Base-by-base conservation (phyloP, 2,797 vertebrate species). In the Heterohyrax brucei region DNA sequence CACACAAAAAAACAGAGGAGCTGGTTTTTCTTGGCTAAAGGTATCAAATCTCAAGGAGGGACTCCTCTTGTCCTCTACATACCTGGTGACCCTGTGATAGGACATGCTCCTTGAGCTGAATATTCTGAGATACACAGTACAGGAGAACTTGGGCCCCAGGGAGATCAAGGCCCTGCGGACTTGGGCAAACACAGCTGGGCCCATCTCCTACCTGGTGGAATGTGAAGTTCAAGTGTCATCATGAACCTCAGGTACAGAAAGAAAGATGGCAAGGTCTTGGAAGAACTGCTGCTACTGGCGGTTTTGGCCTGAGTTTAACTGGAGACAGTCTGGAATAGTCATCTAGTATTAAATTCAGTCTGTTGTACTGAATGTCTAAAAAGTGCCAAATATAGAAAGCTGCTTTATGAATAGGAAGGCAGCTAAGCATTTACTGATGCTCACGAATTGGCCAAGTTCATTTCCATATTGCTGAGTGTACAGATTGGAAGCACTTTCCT, bases 381-480 rank as follows among this genome's bases (percentile, higher is more conserved):
- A 97, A 96, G 89, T 66, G 79, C 97, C 96, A 97, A 98, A 98
- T 98, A 98, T 97, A 98, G 98, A 98, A 98, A 89, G 85, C 44
- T 3, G 3, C 97, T 98, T 97, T 96, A 95, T 96, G 92, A 48
- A 96, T 93, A 95, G 96, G 79, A 95, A 98, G 97, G 96, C 96
- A 97, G 95, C 95, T 92, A 95, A 96, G 97, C 95, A 87, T 97
- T 98, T 98, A 95, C 95, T 97, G 97, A 0, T 0, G 96, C 97
- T 97, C 98, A 96, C 12, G 96, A 95, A 97, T 66, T 94, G 95
- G 97, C 95, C 95, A 96, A 97, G 89, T 75, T 95, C 66, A 92
- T 96, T 97, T 97, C 96, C 97, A 96, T 95, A 96, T 75, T 89
- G 96, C 97, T 95, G 96, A 97, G 82, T 76, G 33, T 73, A 64